These are phyloP conservation scores for Rotaria macrura DNA, from an alignment of 2,888 invertebrate genomes.

Conservation along the genomic window DNA sequence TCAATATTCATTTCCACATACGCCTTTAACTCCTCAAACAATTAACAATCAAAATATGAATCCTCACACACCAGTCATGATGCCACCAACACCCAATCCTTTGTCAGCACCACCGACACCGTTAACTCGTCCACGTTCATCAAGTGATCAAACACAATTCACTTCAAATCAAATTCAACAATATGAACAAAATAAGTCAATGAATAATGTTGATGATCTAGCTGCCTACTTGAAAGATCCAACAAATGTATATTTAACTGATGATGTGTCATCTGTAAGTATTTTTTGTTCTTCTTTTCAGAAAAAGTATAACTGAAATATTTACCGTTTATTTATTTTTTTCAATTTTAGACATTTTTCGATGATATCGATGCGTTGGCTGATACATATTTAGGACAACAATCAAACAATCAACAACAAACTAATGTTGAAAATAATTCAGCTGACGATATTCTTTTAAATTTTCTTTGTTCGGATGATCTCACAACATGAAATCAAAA, in stretches of 20 bases:
- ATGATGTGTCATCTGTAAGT: not conserved
- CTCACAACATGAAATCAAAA: no score
- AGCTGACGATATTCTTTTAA: not conserved
- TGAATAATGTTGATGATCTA: not conserved
- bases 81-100: conserved; percentile 7
- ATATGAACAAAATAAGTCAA: not conserved
- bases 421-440: not conserved
- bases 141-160: not conserved
- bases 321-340: not conserved
- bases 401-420: not conserved
- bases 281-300: not conserved
- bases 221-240: not conserved
- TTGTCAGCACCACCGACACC: not conserved
- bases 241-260: not conserved
- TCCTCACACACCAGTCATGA: not conserved
- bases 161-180: not conserved
- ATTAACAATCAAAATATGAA: not conserved
- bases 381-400: not conserved
- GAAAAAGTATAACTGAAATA: no score
- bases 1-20: not conserved
- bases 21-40: not conserved
- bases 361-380: not conserved
- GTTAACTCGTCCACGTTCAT: not conserved
- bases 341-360: not conserved
- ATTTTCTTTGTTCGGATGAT: not conserved